Conservation (phyloP, 2,888 invertebrate genomes). For the Endomychus coccineus region DNA sequence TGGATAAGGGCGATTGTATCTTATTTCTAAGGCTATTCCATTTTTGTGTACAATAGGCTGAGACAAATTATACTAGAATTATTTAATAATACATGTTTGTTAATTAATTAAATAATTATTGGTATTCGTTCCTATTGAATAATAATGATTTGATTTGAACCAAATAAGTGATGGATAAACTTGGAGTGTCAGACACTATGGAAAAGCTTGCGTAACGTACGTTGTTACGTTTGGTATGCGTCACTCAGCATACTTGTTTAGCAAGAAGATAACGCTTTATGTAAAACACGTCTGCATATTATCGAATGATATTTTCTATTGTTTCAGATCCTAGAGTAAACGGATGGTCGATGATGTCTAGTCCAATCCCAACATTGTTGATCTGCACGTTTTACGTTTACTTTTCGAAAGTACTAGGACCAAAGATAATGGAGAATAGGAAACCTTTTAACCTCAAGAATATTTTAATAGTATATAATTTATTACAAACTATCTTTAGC, state of each 20-base stretch:
- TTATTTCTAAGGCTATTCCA: too few relatives aligned
- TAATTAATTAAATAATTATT: too few relatives aligned
- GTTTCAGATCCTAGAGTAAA: slow-evolving; percentile 80
- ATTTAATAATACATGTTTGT: too few relatives aligned
- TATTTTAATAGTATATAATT: slow-evolving; percentile 78
- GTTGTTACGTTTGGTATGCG: not conserved
- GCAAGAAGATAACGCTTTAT: too few relatives aligned
- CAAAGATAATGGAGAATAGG: slow-evolving; percentile 81
- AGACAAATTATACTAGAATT: too few relatives aligned
- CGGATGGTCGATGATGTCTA: slow-evolving; percentile 90
- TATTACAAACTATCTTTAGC: slow-evolving; percentile 83
- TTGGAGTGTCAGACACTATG: not conserved
- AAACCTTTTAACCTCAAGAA: slow-evolving; percentile 78
- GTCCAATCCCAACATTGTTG: slow-evolving; percentile 82
- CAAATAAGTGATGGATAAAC: not conserved
- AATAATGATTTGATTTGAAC: too few relatives aligned
- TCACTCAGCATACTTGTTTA: not conserved
- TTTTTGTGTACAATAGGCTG: too few relatives aligned
- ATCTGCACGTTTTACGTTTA: slow-evolving; percentile 86
- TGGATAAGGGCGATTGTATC: too few relatives aligned
- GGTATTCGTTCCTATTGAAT: too few relatives aligned
- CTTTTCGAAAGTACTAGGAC: slow-evolving; percentile 76
- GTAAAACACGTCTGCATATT: not conserved
- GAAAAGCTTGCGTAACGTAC: too few relatives aligned
- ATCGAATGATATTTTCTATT: slow-evolving; percentile 24